Base-by-base conservation (phyloP, 1,140 invertebrate genomes). In the Trichomalopsis sarcophagae region DNA sequence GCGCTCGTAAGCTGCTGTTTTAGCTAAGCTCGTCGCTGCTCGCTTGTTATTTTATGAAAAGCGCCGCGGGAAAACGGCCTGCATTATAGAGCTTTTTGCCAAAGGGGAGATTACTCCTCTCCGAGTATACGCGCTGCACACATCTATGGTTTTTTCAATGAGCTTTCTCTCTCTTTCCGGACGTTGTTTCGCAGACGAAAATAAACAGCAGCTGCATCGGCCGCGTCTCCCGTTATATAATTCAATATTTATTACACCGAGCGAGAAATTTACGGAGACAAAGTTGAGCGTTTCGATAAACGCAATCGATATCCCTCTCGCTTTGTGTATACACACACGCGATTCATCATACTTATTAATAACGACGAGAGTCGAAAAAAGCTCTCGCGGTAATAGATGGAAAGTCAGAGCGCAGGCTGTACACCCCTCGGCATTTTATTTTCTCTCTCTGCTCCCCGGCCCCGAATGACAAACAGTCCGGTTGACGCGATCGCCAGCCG, bases 261-360 rank as follows among this genome's bases (percentile, higher is more conserved):
- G 3, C 33, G 50, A 55, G 13, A 55, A 14, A 17, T 55, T 55
- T 55, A 14, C 50, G 30, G 66, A 68, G 23, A 13, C 44, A 47
- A 47, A 69, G 33, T 36, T 5, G 3, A 36, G 40, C 40, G 10
- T 44, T 44, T 44, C 69, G 69, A 73, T 73, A 33, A 73, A 73
- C 62, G 11, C 66, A 36, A 74, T 74, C 71, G 11, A 68, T 68
- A 68, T 23, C 62, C n/a, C 68, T 21, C 6, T 62, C 14, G 14
- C 9, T 47, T 11, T 47, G 10, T 47, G 10, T 47, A 0, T 47
- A 47, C 13, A 47, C 44, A 50, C n/a, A 13, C 76, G 76, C 76
- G 76, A 78, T 55, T 78, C 76, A 78, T 78, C 76, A 78, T 50
- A 36, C 76, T 78, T 78, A 78, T 78, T 78, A 78, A 78, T 55